A percentile compares a stretch with the other conserved stretches of the same genome.
Evolutionary conservation across 2,888 invertebrate species (phyloP).

Genomic region (Xestia sexstrigata): DNA sequence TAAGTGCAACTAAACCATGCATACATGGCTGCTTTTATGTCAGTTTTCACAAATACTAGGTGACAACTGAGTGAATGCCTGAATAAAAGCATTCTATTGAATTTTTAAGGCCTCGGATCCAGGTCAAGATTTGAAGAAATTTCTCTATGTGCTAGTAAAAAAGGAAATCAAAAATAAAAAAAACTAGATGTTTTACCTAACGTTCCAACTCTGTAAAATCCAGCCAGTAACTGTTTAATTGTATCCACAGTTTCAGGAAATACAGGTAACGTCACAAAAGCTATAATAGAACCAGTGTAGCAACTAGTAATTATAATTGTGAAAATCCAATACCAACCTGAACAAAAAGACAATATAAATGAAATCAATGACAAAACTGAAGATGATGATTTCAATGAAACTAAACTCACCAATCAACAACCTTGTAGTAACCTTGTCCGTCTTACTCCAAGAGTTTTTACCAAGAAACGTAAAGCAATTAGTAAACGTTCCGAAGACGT

Average conservation of each 20-base stretch:
- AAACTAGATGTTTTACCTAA: constrained; percentile 87
- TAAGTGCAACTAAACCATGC: background rate
- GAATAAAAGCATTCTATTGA: background rate
- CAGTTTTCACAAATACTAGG: background rate
- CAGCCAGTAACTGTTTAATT: constrained; percentile 91
- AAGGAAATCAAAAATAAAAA: background rate
- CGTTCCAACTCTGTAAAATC: constrained; percentile 93
- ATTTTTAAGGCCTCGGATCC: background rate
- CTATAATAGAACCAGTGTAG: constrained; percentile 96
- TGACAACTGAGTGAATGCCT: background rate
- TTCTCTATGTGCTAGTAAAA: background rate
- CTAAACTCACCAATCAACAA: constrained; percentile 92
- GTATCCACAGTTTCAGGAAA: constrained; percentile 94
- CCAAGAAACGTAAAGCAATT: constrained; percentile 94
- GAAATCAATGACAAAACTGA: background rate
- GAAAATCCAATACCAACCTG: constrained; percentile 96
- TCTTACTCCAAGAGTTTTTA: constrained; percentile 93
- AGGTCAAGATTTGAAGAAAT: background rate
- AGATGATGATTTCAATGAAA: constrained; percentile 2
- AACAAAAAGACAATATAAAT: constrained; percentile 14
- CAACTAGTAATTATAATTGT: constrained; percentile 96
- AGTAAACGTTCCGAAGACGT: constrained; percentile 96
- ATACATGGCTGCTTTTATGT: background rate
- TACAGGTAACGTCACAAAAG: constrained; percentile 95
- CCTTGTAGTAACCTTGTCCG: constrained; percentile 93